These are phyloP conservation scores for Drosophila auraria DNA, from an alignment of 1,140 invertebrate genomes.

Conservation along the genomic window DNA sequence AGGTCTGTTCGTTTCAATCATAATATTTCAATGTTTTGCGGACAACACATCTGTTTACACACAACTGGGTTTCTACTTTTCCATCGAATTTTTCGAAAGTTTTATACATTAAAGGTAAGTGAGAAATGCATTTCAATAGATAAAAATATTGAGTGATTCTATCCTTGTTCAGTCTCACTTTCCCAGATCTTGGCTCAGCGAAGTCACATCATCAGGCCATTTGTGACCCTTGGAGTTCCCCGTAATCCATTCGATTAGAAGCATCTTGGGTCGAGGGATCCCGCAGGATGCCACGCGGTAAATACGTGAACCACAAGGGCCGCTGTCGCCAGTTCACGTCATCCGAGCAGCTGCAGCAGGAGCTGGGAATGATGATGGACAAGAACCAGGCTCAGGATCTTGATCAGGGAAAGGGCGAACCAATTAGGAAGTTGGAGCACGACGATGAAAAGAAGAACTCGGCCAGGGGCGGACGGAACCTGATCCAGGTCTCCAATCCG, in stretches of 20 bases:
- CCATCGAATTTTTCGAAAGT: neutral
- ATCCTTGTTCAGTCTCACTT: neutral
- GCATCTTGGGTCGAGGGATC: neutral
- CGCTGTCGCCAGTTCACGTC: conserved; percentile 58
- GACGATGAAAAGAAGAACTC: neutral
- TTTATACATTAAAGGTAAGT: conserved; percentile 1
- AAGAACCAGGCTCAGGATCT: neutral
- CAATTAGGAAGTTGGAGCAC: neutral
- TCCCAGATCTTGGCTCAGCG: neutral
- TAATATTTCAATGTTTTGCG: neutral
- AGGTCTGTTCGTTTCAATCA: no score
- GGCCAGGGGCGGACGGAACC: conserved; percentile 11
- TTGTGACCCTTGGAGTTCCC: no score
- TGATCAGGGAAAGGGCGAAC: neutral
- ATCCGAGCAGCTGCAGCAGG: conserved; percentile 36
- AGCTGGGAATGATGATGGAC: conserved; percentile 9
- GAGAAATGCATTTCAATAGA: neutral
- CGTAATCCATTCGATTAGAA: neutral
- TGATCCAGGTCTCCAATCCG: conserved; percentile 57
- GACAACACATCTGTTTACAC: neutral
- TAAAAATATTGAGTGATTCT: no score
- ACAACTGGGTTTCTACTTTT: conserved; percentile 1
- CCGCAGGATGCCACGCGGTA: conserved; percentile 55
- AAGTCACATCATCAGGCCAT: neutral
- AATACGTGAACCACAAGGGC: conserved; percentile 50